These are phyloP conservation scores for Apocrypta bakeri DNA, from an alignment of 1,140 invertebrate species.

Conservation along the genomic window DNA sequence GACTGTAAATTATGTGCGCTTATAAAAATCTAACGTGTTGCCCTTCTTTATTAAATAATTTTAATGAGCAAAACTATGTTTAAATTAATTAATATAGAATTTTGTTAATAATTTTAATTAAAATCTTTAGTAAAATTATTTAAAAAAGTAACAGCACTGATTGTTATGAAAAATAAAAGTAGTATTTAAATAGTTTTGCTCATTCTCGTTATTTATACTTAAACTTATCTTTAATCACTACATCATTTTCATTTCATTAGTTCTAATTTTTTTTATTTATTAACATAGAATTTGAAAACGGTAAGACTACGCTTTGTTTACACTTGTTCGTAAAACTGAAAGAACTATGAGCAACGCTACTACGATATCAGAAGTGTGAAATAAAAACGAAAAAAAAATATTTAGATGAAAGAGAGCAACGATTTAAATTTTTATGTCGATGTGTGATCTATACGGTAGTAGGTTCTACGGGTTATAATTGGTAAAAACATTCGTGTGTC, in stretches of 20 bases:
- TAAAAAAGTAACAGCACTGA: neutral
- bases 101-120: neutral
- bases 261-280: neutral
- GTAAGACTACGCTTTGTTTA: slow-evolving; percentile 25
- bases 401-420: slow-evolving; percentile 39
- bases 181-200: slow-evolving; percentile 32
- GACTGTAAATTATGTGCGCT: slow-evolving; percentile 27
- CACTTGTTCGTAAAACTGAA: slow-evolving; percentile 21
- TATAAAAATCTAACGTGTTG: slow-evolving; percentile 4
- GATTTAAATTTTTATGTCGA: slow-evolving; percentile 28
- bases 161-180: neutral
- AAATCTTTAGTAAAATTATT: neutral
- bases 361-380: slow-evolving; percentile 32
- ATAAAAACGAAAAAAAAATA: slow-evolving; percentile 29
- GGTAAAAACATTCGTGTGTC: slow-evolving; percentile 52
- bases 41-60: slow-evolving; percentile 16
- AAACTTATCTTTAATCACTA: neutral
- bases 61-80: slow-evolving; percentile 1
- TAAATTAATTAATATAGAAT: neutral
- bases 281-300: neutral
- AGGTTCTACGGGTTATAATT: slow-evolving; percentile 45
- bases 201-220: neutral
- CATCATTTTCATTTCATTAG: neutral
- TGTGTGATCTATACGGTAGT: slow-evolving; percentile 18
- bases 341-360: slow-evolving; percentile 27